Conservation (phyloP, 2,888 invertebrate species). For the Drosophila tripunctata region DNA sequence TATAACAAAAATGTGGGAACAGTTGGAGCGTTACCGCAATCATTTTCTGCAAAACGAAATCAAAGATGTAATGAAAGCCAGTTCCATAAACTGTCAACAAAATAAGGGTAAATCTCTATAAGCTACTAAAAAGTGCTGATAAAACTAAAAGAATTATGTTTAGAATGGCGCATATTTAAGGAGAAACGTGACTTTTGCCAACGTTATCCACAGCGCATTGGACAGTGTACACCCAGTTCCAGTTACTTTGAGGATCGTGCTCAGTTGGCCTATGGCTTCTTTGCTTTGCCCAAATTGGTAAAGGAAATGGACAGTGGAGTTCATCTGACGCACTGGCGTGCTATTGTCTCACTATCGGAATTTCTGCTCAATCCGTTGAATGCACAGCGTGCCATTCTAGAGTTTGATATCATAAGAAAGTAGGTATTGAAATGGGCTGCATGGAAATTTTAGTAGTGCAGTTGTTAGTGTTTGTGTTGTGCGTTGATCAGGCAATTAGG, state of each 20-base stretch:
- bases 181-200: slow-evolving; percentile 39
- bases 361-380: slow-evolving; percentile 76
- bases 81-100: slow-evolving; percentile 52
- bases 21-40: slow-evolving; percentile 74
- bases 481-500: no score
- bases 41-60: slow-evolving; percentile 72
- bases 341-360: slow-evolving; percentile 75
- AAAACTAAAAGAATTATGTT: no score
- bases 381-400: slow-evolving; percentile 68
- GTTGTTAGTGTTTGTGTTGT: no score
- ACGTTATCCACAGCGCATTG: slow-evolving; percentile 1
- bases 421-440: slow-evolving; percentile 50
- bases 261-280: slow-evolving; percentile 74
- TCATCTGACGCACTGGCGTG: slow-evolving; percentile 64
- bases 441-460: no score
- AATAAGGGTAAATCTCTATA: slow-evolving; percentile 36
- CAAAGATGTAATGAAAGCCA: slow-evolving; percentile 46
- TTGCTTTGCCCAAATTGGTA: slow-evolving; percentile 76
- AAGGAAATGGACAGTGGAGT: slow-evolving; percentile 72
- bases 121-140: not conserved
- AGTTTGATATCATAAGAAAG: slow-evolving; percentile 78
- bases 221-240: slow-evolving; percentile 42
- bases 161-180: slow-evolving; percentile 45
- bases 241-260: slow-evolving; percentile 70
- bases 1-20: slow-evolving; percentile 78